Evolutionary conservation across 2,888 invertebrate species (phyloP).

Genomic region (Pollenia griseotomentosa): DNA sequence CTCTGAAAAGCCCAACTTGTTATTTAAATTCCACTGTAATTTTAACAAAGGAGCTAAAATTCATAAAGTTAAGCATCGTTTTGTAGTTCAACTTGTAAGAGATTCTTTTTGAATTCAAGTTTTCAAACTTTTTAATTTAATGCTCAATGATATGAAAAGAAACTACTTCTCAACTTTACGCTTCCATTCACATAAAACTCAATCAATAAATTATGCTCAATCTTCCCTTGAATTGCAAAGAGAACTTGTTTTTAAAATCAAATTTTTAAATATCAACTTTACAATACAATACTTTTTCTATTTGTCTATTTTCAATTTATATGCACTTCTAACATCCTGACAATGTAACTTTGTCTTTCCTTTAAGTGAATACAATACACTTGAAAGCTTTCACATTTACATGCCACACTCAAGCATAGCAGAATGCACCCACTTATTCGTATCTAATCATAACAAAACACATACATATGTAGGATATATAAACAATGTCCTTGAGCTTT

Average conservation of each 20-base stretch:
- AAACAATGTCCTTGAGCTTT: constrained; percentile 68
- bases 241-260: constrained; percentile 13
- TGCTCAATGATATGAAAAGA: background rate
- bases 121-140: background rate
- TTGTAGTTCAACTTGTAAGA: too few relatives aligned
- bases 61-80: too few relatives aligned
- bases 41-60: too few relatives aligned
- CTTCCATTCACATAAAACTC: background rate
- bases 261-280: constrained; percentile 35
- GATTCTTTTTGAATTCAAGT: background rate
- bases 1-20: too few relatives aligned
- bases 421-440: constrained; percentile 18
- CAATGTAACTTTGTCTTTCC: constrained; percentile 57
- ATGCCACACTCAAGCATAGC: constrained; percentile 31
- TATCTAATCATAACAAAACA: constrained; percentile 66
- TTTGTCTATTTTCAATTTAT: constrained; percentile 58
- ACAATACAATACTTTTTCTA: constrained; percentile 24
- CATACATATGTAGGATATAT: constrained; percentile 45
- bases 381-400: constrained; percentile 52
- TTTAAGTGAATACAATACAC: constrained; percentile 56
- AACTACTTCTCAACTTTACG: background rate
- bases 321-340: constrained; percentile 57
- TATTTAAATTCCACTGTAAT: too few relatives aligned
- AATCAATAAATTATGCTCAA: constrained; percentile 10
- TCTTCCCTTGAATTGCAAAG: background rate